Evolutionary conservation across 64 coral and sea anemone genomes (phyloP), one percentile per base, ranked within the genome.

Genomic region (Actinia equina): DNA sequence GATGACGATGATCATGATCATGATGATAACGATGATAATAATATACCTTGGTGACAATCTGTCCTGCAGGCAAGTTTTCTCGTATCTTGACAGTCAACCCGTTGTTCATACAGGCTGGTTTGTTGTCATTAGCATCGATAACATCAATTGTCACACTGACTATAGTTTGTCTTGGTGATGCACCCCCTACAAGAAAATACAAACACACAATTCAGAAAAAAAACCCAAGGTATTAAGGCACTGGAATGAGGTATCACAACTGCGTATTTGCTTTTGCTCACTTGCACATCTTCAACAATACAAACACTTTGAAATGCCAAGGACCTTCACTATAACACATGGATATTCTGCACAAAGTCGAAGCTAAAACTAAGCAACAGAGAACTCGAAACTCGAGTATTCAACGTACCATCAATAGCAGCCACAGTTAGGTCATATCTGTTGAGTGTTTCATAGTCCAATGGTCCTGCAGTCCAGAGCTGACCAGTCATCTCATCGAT

Each of bases 381-480:
- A 37, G 30, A 37, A 37, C 30, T 37, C 30, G 30, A 37, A 37
- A 37, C 30, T 37, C 30, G 67, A 10, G 6, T 71, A 71, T n/a
- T 81, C 78, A 51, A 81, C 55, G 5, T 85, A 85, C 83, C 88
- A 86, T 97, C 94, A 53, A 91, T 87, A 59, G 88, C 91, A 11
- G 78, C 64, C 12, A 97, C 70, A 52, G 77, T 91, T 80, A 97
- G 83, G n/a, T 19, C 65, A 51, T 71, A 97, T 22, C 60, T 70
- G 19, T 86, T 97, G 17, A 79, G 45, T 43, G 81, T 87, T 43
- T 97, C 94, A 52, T 69, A 46, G 71, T 97, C 94, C 74, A 97
- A 63, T 46, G 87, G 85, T 20, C 56, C 79, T 19, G 64, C 91
- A 16, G 93, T 55, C 30, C 14, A 79, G 14, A 97, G 87, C 12